Percentiles rank a stretch among this genome's conserved stretches.
phyloP scores from a whole-genome alignment of 2,888 invertebrate genomes.

The Cheilosia grossa region DNA sequence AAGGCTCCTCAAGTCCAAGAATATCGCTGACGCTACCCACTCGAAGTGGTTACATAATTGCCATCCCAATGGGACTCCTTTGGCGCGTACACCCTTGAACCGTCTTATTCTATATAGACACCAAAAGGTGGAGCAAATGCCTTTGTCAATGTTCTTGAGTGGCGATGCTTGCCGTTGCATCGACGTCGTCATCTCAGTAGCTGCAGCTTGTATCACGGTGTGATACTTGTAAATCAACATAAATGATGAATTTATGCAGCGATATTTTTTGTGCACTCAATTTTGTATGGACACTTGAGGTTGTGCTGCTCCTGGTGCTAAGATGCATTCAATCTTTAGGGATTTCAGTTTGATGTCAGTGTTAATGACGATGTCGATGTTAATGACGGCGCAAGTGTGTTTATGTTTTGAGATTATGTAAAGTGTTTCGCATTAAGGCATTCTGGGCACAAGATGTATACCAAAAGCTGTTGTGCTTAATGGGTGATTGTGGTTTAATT shows the following conservation, averaged over 20 bases:
- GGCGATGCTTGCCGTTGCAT: slow-evolving; percentile 38
- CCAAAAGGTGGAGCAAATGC: slow-evolving; percentile 38
- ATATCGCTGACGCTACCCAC: slow-evolving; percentile 35
- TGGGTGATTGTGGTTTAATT: slow-evolving; percentile 14
- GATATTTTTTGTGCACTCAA: slow-evolving; percentile 10
- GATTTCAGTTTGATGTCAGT: slow-evolving; percentile 49
- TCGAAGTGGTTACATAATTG: slow-evolving; percentile 50
- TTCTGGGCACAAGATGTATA: neutral
- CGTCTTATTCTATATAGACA: slow-evolving; percentile 8
- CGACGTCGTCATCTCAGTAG: slow-evolving; percentile 2
- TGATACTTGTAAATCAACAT: slow-evolving; percentile 54
- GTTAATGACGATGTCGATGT: slow-evolving; percentile 59
- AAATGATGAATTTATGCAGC: slow-evolving; percentile 58
- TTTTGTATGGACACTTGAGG: slow-evolving; percentile 24
- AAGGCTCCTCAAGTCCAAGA: slow-evolving; percentile 37
- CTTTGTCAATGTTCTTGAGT: slow-evolving; percentile 42
- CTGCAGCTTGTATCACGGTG: slow-evolving; percentile 7
- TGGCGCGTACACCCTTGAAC: slow-evolving; percentile 21
- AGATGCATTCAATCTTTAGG: slow-evolving; percentile 50
- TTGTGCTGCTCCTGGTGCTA: slow-evolving; percentile 3
- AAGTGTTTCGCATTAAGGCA: slow-evolving; percentile 16
- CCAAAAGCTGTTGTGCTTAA: neutral
- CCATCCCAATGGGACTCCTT: slow-evolving; percentile 16
- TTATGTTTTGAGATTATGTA: slow-evolving; percentile 7
- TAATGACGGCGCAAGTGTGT: slow-evolving; percentile 14